Evolutionary conservation across 1,140 invertebrate species (phyloP), one percentile per base, ranked within the genome.

Genomic region (Druon quercuslanigerum): DNA sequence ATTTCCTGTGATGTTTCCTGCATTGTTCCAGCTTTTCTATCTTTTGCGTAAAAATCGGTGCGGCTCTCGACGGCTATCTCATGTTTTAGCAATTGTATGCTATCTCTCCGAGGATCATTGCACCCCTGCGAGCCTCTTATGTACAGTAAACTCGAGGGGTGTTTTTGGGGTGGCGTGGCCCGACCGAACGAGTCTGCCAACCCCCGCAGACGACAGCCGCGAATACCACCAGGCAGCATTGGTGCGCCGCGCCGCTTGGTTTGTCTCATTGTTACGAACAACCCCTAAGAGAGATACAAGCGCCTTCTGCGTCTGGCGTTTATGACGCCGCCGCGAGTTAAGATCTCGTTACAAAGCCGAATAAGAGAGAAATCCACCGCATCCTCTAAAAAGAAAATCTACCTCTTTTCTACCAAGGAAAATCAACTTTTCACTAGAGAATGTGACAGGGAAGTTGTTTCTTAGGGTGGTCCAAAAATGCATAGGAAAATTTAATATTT

Each of bases 61-160:
- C 75, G 40, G 52, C 79, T 74, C 74, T 76, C 79, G 66, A 51
- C 71, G 82, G 84, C 79, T 82, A 82, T 84, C 84, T 89, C 88
- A 84, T 86, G 87, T 87, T 87, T 87, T 82, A 86, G 79, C 84
- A 85, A 88, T 85, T 86, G 87, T 88, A 88, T 86, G 82, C 81
- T 87, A 85, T 89, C 85, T 86, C 79, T 52, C 71, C 79, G 76
- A 80, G 83, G 84, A 89, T 87, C 86, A 89, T 88, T 89, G 86
- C 85, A 89, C 87, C 85, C 86, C 83, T 87, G 86, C 84, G 85
- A 85, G 85, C 78, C 89, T 89, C 89, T 90, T 88, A 88, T 85
- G 87, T 89, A 87, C 85, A 90, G 87, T 91, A 90, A 90, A 90
- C 78, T 79, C 70, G 40, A 66, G 82, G 73, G 19, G 73, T 75